phyloP scores from a whole-genome alignment of 2,113 vertebrate species.

The Pagrus major region DNA sequence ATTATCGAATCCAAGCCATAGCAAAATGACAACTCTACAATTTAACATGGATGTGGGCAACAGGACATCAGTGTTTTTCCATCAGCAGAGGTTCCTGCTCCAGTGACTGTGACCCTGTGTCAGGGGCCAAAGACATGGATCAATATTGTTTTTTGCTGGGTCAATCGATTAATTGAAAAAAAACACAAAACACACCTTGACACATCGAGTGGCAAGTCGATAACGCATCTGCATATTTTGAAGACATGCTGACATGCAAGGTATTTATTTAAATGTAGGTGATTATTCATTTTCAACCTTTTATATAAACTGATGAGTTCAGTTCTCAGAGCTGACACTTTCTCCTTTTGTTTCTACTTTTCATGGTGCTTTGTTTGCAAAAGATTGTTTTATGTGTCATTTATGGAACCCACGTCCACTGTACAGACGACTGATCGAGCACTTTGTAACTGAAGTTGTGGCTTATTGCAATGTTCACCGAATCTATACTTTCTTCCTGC shows the following conservation, averaged over 20 bases:
- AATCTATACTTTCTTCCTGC: constrained; percentile 26
- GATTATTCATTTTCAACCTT: not conserved
- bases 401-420: not conserved
- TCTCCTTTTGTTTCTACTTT: not conserved
- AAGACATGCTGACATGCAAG: not conserved
- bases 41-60: not conserved
- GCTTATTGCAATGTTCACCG: constrained; percentile 29
- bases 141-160: constrained; percentile 13
- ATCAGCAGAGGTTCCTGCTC: not conserved
- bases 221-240: constrained; percentile 6
- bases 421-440: constrained; percentile 35
- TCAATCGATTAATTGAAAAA: not conserved
- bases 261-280: not conserved
- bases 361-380: not conserved
- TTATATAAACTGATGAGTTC: not conserved
- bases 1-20: constrained; percentile 36
- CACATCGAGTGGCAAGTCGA: not conserved
- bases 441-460: constrained; percentile 40
- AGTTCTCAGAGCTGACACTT: not conserved
- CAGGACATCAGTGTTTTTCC: not conserved
- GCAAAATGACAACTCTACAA: not conserved
- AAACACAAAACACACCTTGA: constrained; percentile 19
- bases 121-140: not conserved
- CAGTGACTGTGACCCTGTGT: not conserved
- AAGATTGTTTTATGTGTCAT: not conserved